A percentile compares a stretch with the other conserved stretches of the same genome.
Conservation (phyloP, 2,888 invertebrate species). For the Andrena trimmerana region DNA sequence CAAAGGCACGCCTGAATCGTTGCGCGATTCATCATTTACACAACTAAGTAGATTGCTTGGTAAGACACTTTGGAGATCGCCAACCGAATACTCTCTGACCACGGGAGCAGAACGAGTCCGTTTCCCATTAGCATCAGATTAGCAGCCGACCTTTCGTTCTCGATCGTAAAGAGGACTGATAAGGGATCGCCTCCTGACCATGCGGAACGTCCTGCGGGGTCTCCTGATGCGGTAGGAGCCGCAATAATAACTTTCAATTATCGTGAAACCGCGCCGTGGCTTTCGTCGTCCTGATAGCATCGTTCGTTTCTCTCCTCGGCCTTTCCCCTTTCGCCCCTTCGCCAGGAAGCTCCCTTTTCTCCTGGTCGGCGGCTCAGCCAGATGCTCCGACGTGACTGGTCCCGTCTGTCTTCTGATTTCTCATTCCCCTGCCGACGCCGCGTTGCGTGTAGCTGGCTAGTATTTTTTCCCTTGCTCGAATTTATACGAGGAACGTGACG, state of each 20-base stretch:
- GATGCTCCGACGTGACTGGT: constrained; percentile 31
- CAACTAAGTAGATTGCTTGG: not conserved
- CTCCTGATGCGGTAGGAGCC: constrained; percentile 30
- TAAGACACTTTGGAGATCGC: not conserved
- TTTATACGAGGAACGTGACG: constrained; percentile 47
- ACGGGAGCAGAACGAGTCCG: constrained; percentile 33
- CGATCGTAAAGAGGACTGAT: constrained; percentile 6
- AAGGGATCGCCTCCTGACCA: constrained; percentile 21
- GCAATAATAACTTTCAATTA: constrained; percentile 76
- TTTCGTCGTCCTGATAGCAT: constrained; percentile 77
- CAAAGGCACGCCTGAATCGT: not conserved
- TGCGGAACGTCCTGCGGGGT: constrained; percentile 26
- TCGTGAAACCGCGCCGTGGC: constrained; percentile 65
- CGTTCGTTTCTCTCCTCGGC: constrained; percentile 57
- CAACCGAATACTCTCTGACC: not conserved
- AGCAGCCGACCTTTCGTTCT: constrained; percentile 36
- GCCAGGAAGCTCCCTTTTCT: constrained; percentile 20
- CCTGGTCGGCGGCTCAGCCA: not conserved
- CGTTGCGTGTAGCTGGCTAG: constrained; percentile 7
- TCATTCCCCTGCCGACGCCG: constrained; percentile 12
- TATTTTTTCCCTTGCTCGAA: constrained; percentile 17
- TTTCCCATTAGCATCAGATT: constrained; percentile 55
- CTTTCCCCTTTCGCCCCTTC: constrained; percentile 19
- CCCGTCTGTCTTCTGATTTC: constrained; percentile 34
- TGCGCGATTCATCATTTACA: not conserved